Percentiles rank a stretch among this genome's conserved stretches.
These are phyloP conservation scores for Leiothrix lutea DNA, from an alignment of 2,113 vertebrate genomes.

Conservation along the genomic window DNA sequence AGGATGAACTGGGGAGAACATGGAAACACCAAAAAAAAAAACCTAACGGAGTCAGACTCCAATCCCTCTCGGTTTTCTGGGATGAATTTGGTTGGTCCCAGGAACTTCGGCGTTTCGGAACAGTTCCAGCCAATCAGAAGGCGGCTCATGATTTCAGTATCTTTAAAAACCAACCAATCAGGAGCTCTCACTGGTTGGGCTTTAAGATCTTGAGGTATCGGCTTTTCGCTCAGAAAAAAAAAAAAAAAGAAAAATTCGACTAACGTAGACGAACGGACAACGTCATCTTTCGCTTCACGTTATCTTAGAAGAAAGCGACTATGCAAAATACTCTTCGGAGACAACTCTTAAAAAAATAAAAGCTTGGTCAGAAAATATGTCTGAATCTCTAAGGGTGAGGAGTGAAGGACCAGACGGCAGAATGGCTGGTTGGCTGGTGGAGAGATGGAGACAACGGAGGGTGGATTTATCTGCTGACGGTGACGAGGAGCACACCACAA, in stretches of 20 bases:
- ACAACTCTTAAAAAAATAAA: conserved; percentile 85
- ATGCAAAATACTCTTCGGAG: conserved; percentile 73
- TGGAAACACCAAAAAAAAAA: background rate
- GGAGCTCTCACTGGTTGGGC: conserved; percentile 56
- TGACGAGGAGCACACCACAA: conserved; percentile 40
- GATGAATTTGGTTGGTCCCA: conserved; percentile 50
- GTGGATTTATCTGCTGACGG: conserved; percentile 50
- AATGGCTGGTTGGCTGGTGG: conserved; percentile 62
- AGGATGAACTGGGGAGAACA: background rate
- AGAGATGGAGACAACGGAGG: conserved; percentile 58
- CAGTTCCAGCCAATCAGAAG: conserved; percentile 62
- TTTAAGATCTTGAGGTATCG: conserved; percentile 68
- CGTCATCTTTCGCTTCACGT: conserved; percentile 44
- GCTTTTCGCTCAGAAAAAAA: conserved; percentile 39
- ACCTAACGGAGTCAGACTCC: background rate
- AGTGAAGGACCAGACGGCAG: conserved; percentile 55
- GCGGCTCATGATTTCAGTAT: conserved; percentile 58
- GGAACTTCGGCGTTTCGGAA: conserved; percentile 24
- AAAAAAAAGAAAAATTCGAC: background rate
- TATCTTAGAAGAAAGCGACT: conserved; percentile 59
- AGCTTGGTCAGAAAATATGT: conserved; percentile 83
- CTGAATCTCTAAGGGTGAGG: conserved; percentile 78
- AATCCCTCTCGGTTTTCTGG: background rate
- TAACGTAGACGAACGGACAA: conserved; percentile 9
- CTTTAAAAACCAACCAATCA: conserved; percentile 64